Base-by-base conservation (phyloP, 2,797 vertebrate genomes). In the Cyclura pinguis region DNA sequence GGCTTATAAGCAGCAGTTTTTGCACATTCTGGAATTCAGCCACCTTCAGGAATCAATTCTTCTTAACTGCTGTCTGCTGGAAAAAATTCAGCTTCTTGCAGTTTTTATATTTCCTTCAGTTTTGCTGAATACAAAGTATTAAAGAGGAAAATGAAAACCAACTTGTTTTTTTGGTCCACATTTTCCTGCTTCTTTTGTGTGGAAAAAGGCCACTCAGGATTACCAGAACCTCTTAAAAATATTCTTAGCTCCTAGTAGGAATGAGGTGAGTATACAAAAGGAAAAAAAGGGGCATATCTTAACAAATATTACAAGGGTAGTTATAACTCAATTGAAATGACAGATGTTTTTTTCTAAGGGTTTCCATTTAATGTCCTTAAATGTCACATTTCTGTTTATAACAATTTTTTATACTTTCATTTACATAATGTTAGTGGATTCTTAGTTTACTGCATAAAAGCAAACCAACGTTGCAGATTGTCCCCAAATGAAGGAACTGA, bases 1-100 rank as follows among this genome's bases (percentile, higher is more conserved):
- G 93, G 91, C 90, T 94, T 27, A 0, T 90, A 84, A 83, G 77
- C 87, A 94, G 95, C 89, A 93, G 88, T 93, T 93, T 93, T 94
- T 93, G 72, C 90, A 91, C 87, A 90, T 93, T 96, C 88, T 92
- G 90, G 93, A 96, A 91, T 93, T 91, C 92, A 94, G 85, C 91
- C 52, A 73, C 90, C 88, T 92, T 18, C 38, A 94, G 91, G 94
- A 96, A 94, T 96, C 95, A 86, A 55, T 92, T 95, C 94, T 96
- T 91, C 52, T 89, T 89, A 92, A 94, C n/a, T 81, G 89, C 57
- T 94, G 88, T 91, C 89, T 93, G 81, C 86, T 93, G 91, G 90
- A 95, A 89, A 90, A 80, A n/a, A 89, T 94, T 95, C 93, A 96
- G 91, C 93, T 95, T 93, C 91, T 90, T 93, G 82, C 74, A 89